These are phyloP conservation scores for Murina feae DNA, from an alignment of 2,113 vertebrate genomes.

Conservation along the genomic window DNA sequence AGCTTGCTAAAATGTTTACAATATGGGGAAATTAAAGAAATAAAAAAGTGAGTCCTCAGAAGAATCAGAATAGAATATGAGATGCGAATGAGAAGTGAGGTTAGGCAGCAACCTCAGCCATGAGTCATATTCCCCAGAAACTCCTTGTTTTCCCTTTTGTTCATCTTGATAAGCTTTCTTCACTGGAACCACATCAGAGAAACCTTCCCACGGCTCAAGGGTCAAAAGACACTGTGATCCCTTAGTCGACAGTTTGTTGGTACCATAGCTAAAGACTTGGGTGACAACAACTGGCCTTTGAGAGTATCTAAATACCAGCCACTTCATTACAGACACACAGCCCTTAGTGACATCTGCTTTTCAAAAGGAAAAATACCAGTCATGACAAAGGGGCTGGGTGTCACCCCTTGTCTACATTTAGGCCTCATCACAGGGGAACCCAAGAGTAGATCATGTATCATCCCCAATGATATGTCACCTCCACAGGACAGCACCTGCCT, in stretches of 20 bases:
- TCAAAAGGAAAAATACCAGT: slow-evolving; percentile 47
- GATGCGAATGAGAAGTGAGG: not conserved
- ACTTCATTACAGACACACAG: slow-evolving; percentile 33
- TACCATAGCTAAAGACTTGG: slow-evolving; percentile 31
- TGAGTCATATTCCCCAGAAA: not conserved
- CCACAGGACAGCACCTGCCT: not conserved
- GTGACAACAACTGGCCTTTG: slow-evolving; percentile 35
- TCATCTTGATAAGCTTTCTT: not conserved
- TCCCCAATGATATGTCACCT: not conserved
- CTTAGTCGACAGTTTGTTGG: not conserved
- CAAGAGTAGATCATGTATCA: not conserved
- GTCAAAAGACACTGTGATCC: slow-evolving; percentile 17
- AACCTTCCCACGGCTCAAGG: not conserved
- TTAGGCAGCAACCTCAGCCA: not conserved
- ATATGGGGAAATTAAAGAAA: not conserved
- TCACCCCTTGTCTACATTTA: not conserved
- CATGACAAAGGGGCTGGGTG: not conserved
- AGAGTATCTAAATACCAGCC: slow-evolving; percentile 30
- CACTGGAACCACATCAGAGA: not conserved
- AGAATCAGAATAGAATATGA: not conserved
- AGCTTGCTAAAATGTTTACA: not conserved
- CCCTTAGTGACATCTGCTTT: slow-evolving; percentile 31
- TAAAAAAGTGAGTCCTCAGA: not conserved
- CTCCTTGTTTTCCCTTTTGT: not conserved
- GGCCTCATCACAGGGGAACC: slow-evolving; percentile 20